Percentiles rank a stretch among this genome's conserved stretches.
These are phyloP conservation scores for Oceanodroma tethys DNA, from an alignment of 2,113 vertebrate species.

Conservation along the genomic window DNA sequence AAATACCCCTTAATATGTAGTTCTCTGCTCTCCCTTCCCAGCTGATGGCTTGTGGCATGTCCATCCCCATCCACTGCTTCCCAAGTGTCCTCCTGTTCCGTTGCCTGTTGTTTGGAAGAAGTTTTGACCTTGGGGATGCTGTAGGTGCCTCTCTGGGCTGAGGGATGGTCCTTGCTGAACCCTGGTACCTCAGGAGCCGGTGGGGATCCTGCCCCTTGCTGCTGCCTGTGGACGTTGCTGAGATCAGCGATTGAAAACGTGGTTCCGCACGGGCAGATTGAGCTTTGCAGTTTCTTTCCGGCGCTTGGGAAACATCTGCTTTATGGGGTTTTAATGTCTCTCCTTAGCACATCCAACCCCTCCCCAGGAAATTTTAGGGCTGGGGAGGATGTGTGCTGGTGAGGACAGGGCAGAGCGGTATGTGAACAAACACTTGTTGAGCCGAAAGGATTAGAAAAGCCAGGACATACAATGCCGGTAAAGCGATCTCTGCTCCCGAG, in stretches of 20 bases:
- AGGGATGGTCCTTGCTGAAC: not conserved
- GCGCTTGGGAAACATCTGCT: not conserved
- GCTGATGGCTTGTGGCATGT: not conserved
- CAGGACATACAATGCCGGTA: not conserved
- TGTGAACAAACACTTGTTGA: not conserved
- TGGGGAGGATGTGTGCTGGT: not conserved
- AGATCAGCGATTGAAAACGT: not conserved
- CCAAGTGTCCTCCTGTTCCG: rapidly evolving
- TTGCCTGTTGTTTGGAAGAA: not conserved
- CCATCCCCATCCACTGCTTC: not conserved
- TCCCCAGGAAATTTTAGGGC: not conserved
- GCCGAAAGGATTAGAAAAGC: not conserved
- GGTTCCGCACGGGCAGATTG: rapidly evolving
- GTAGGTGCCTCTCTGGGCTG: not conserved
- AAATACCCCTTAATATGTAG: not conserved
- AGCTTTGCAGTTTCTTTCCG: not conserved
- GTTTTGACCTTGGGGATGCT: not conserved
- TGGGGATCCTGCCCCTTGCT: not conserved
- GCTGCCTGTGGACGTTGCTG: rapidly evolving
- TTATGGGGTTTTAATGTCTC: not conserved
- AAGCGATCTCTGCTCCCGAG: not conserved
- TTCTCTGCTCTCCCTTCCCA: not conserved
- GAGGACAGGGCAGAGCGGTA: not conserved
- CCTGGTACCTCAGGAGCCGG: rapidly evolving
- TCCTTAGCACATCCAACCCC: not conserved